Evolutionary conservation across 2,113 vertebrate species (phyloP).

Genomic region (Pholis gunnellus): DNA sequence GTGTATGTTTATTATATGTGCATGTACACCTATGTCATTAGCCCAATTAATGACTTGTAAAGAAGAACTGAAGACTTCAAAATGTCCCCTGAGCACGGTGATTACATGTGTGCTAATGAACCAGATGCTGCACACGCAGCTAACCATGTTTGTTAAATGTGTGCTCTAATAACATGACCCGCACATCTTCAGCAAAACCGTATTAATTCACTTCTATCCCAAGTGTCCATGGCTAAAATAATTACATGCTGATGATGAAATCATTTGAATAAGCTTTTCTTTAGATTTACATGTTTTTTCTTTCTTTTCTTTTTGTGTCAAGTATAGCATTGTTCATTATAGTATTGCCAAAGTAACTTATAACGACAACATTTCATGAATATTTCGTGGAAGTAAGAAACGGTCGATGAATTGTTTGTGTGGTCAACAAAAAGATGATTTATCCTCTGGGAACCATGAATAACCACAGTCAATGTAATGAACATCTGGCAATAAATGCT

Average conservation of each 20-base stretch:
- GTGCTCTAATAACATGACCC: slow-evolving; percentile 34
- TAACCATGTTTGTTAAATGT: slow-evolving; percentile 42
- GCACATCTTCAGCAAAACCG: slow-evolving; percentile 11
- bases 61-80: slow-evolving; percentile 30
- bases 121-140: slow-evolving; percentile 55
- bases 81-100: slow-evolving; percentile 33
- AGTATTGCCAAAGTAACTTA: no score
- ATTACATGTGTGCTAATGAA: slow-evolving; percentile 57
- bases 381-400: no score
- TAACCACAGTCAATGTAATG: neutral
- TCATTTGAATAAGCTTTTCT: neutral
- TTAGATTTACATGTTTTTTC: neutral
- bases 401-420: neutral
- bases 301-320: neutral
- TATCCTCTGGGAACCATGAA: neutral
- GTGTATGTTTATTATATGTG: neutral
- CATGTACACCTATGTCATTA: slow-evolving; percentile 42
- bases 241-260: no score
- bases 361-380: no score
- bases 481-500: neutral
- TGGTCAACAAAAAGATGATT: neutral
- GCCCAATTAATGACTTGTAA: slow-evolving; percentile 42
- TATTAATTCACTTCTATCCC: slow-evolving; percentile 11
- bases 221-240: no score
- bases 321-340: neutral